phyloP scores from a whole-genome alignment of 2,113 vertebrate genomes.

The Kryptolebias marmoratus region DNA sequence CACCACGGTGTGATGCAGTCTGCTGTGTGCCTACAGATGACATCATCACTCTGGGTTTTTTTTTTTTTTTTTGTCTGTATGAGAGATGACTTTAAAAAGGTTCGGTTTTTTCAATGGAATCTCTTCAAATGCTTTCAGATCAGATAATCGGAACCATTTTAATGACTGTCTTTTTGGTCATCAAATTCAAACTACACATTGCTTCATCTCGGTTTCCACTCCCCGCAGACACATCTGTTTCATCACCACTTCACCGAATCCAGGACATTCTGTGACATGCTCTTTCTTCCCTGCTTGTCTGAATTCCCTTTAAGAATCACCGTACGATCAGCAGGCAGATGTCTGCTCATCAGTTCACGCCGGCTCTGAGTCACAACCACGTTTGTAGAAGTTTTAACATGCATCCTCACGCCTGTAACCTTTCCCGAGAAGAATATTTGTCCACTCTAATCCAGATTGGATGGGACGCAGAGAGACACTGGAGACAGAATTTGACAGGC shows the following conservation, averaged over 20 bases:
- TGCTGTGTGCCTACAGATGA: constrained; percentile 1
- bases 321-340: constrained; percentile 7
- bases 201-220: too few relatives aligned
- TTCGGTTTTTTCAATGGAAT: too few relatives aligned
- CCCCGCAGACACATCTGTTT: too few relatives aligned
- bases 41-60: neutral
- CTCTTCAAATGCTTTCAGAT: too few relatives aligned
- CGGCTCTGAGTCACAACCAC: constrained; percentile 23
- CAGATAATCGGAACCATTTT: too few relatives aligned
- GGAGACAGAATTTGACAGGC: constrained; percentile 64
- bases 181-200: too few relatives aligned
- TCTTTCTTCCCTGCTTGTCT: too few relatives aligned
- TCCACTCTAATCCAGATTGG: constrained; percentile 25
- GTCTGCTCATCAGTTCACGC: constrained; percentile 2
- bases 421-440: constrained; percentile 36
- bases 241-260: too few relatives aligned
- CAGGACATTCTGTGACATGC: too few relatives aligned
- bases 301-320: too few relatives aligned
- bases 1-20: constrained; percentile 11
- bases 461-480: constrained; percentile 16
- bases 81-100: neutral
- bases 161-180: too few relatives aligned
- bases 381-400: constrained; percentile 13
- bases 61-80: neutral
- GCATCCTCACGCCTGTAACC: constrained; percentile 46